Evolutionary conservation across 2,113 vertebrate species (phyloP), one percentile per base, ranked within the genome.

Genomic region (Larimichthys polyactis): DNA sequence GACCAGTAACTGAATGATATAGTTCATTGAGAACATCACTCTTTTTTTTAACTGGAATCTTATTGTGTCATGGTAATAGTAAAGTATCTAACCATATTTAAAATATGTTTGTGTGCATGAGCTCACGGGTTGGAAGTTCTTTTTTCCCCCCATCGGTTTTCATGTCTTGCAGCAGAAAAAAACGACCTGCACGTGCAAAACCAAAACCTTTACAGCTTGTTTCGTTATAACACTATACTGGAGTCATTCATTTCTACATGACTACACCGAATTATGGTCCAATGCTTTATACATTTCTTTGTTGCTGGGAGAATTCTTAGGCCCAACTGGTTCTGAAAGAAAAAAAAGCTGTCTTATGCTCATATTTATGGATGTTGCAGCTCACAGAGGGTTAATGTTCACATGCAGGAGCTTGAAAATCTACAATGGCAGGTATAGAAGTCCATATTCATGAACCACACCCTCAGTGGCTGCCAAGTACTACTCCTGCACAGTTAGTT

Each of bases 351-450:
- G 12, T 66, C 27, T 32, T 44, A 15, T 14, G 20, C 20, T 44
- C 10, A 67, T 7, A 19, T 19, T 52, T 57, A 7, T 49, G 0
- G 36, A 27, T 2, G 44, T 19, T 62, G 58, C 55, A n/a, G 69
- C 44, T 27, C 44, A 17, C 32, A 22, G 3, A 73, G 49, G 32
- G 69, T 74, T 86, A 64, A 74, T 43, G 4, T 49, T 20, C 55
- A 51, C 74, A 77, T 68, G 78, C 54, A 71, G n/a, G 36, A 57
- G 36, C 67, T 57, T 81, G 72, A 67, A 71, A 52, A 27, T n/a
- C 19, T 48, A 36, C 9, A 44, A 6, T 10, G 4, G 63, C 57
- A 74, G 24, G 15, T 32, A 57, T 19, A 51, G 5, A 69, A 71
- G 75, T 67, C 29, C 43, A 40, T 62, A 72, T 51, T 29, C 27